Conservation (phyloP, 2,113 vertebrate genomes). For the Aphyosemion australe region DNA sequence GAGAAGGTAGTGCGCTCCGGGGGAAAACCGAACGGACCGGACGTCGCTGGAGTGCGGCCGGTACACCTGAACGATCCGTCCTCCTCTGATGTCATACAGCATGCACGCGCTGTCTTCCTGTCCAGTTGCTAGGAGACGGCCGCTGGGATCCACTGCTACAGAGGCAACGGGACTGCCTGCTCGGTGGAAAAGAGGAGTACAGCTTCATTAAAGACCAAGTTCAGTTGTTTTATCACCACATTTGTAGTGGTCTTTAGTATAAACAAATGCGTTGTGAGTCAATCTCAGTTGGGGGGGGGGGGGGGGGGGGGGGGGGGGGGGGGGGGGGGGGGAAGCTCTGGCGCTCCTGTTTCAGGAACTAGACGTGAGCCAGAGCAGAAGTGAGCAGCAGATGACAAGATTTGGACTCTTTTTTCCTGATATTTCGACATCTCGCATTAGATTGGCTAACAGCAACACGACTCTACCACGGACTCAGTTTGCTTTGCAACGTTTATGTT, state of each 20-base stretch:
- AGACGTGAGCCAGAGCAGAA: too few species aligned
- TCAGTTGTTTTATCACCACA: too few species aligned
- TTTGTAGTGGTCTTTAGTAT: too few species aligned
- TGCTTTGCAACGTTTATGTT: too few species aligned
- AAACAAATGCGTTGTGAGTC: too few species aligned
- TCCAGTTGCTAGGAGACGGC: slow-evolving; percentile 92
- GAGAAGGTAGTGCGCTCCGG: slow-evolving; percentile 95
- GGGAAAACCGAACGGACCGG: slow-evolving; percentile 95
- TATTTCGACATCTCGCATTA: background rate
- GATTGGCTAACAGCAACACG: background rate
- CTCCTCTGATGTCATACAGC: slow-evolving; percentile 96
- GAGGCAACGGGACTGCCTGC: slow-evolving; percentile 96
- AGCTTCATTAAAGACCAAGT: background rate
- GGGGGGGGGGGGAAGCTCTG: too few species aligned
- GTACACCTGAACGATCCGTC: slow-evolving; percentile 95
- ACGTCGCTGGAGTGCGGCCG: slow-evolving; percentile 92
- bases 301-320: too few species aligned
- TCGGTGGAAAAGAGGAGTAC: background rate
- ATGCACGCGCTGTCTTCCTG: slow-evolving; percentile 98
- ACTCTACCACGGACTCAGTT: too few species aligned
- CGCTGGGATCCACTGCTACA: slow-evolving; percentile 95
- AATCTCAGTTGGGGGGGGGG: too few species aligned
- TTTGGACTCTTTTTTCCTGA: too few species aligned
- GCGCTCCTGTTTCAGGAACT: too few species aligned
- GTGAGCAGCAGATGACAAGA: too few species aligned